Evolutionary conservation across 2,888 invertebrate genomes (phyloP), one percentile per base, ranked within the genome.

Genomic region (Dynastes grantii): DNA sequence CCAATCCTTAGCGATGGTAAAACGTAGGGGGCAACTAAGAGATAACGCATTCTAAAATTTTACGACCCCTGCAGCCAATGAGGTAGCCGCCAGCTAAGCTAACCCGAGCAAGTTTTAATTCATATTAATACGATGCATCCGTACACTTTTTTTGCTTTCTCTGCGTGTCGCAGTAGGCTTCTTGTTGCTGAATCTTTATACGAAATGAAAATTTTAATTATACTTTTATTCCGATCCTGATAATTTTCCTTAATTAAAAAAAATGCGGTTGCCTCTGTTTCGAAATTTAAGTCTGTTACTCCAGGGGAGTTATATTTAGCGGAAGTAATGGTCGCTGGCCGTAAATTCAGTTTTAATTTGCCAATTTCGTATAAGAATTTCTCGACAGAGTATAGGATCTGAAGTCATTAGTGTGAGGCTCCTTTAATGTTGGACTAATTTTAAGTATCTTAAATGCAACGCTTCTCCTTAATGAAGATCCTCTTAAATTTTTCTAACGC

Each of bases 151-250:
- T 63, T 32, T 32, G 5, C n/a, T 32, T 63, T 63, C 29, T 63
- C 11, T 9, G 6, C 29, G n/a, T 4, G 29, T 63, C 55, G n/a
- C 22, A 55, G 22, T 55, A 8, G 55, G 16, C n/a, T 55, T 16
- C 16, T 55, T n/a, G 55, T n/a, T 4, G 55, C 22, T n/a, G n/a
- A 16, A 55, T 55, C 13, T 55, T 16, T n/a, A 32, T 32, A 22
- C 63, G 13, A 63, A 63, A 29, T 13, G 63, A 63, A 63, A 63
- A 63, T 29, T 63, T 63, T 63, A 63, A 63, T 63, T 63, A 63
- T 63, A 63, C 32, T 63, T 63, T 29, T 5, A 63, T 63, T 63
- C 32, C 63, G 32, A 63, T 63, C 29, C 63, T 8, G 13, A 29
- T 63, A 32, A 63, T 63, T 63, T 63, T 29, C 29, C 13, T 63